Conservation (phyloP, 2,797 vertebrate species). For the Pangasius krempfi region DNA sequence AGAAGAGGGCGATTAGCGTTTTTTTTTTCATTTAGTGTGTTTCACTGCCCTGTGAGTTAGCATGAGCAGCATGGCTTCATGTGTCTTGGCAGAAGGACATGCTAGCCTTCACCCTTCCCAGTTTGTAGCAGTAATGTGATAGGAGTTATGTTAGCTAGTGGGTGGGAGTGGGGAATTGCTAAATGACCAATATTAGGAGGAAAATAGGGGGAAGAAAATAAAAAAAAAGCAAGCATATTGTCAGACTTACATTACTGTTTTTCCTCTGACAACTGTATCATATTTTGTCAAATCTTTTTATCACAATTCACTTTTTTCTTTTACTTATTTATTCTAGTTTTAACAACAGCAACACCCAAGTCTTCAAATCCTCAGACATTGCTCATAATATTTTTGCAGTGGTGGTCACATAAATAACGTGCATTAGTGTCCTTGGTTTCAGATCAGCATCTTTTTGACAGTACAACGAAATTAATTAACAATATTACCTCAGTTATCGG, state of each 20-base stretch:
- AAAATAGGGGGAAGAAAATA: too few relatives aligned
- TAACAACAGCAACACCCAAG: background rate
- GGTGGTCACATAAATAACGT: background rate
- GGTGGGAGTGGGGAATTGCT: too few relatives aligned
- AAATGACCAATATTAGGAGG: background rate
- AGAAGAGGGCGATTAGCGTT: background rate
- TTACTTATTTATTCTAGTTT: background rate
- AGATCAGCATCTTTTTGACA: background rate
- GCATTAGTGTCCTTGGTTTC: background rate
- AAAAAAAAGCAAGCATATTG: too few relatives aligned
- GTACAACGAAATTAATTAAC: background rate
- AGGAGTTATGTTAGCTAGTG: too few relatives aligned
- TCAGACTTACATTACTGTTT: too few relatives aligned
- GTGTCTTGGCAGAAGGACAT: background rate
- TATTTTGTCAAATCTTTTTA: background rate
- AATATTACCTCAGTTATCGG: background rate
- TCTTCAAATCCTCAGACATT: background rate
- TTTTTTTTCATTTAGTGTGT: too few relatives aligned
- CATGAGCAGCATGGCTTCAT: background rate
- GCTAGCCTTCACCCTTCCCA: background rate
- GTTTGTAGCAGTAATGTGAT: background rate
- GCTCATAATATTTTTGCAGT: background rate
- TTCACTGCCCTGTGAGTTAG: too few relatives aligned
- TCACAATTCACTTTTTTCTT: background rate
- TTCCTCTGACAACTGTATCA: too few relatives aligned